Base-by-base conservation (phyloP, 2,797 vertebrate species). In the Notolepis coatsorum region DNA sequence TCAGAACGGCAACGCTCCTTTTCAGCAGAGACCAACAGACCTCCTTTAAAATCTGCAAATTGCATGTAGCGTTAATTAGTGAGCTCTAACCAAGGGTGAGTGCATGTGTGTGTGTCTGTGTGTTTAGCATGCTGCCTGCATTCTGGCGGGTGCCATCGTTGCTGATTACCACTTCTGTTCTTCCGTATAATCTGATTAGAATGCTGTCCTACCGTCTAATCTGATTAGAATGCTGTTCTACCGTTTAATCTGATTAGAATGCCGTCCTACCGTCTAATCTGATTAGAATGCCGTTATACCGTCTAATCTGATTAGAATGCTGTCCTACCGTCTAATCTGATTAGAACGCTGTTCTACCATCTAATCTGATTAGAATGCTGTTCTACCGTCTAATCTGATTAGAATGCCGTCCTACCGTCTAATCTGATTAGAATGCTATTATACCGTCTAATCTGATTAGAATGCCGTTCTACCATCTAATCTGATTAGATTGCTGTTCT, bases 41-140 rank as follows among this genome's bases (percentile, higher is more conserved):
- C 48, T 56, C 63, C 43, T 64, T 37, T 43, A 53, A 71, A 69
- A 84, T 57, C 49, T 83, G 72, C 52, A 75, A 75, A 75, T 80
- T 24, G 46, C 58, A 76, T 84, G 74, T 80, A 68, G 80, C 39
- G 75, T 80, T 88, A 84, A 84, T 80, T 75, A 77, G 75, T 5
- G 20, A 39, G 23, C 39, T 42, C 25, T 41, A 65, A 15, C 53
- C 5, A 20, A 57, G 43, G 10, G 8, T 13, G 10, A 24, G 30
- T 39, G 45, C 55, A 37, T 27, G 43, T 9, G n/a, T 43, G 8
- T 33, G 5, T 23, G 3, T 49, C 7, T 43, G 18, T 47, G 45
- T 67, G 61, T 46, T 56, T 60, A 73, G 59, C 72, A 65, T 46
- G 39, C 57, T 47, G 64, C 37, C 47, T 45, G 53, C 42, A 48